Base-by-base conservation (phyloP, 2,113 vertebrate species). In the Anser brachyrhynchus region DNA sequence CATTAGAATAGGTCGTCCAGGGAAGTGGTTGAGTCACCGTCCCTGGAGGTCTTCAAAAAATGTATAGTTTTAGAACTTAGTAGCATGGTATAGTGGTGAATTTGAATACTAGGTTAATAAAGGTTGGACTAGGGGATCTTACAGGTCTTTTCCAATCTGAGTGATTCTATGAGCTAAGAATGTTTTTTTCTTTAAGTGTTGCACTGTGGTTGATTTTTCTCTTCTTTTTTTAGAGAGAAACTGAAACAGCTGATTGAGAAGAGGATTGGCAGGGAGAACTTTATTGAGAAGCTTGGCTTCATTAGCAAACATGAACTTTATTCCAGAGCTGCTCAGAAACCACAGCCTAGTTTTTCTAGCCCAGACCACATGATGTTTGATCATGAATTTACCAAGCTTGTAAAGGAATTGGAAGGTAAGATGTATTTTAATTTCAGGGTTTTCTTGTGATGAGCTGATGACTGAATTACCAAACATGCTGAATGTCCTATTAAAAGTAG, bases 281-380 rank as follows among this genome's bases (percentile, higher is more conserved):
- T 99, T 92, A 98, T 99, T 57, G 99, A 99, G 97, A 99, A 99
- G 96, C 98, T 99, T 44, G 98, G 99, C 90, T 99, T 99, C 96
- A 99, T 99, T 97, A 99, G 98, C 93, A 99, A 99, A 87, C 99
- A 99, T 5, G 99, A 99, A 92, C 97, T 99, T 64, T 99, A 99
- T 96, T 99, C 99, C 2, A 98, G 99, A 87, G 99, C 99, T 3
- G 99, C 98, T 55, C 99, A 99, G 97, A 99, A 99, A 96, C 99
- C 99, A 0, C 99, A 99, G 96, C 99, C 99, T 1, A 97, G 98
- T 80, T 99, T 99, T 89, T 98, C 98, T 12, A 98, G 98, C 89
- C 99, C 99, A 16, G 99, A 99, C 62, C 98, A 99, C 96, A 99
- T 99, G 99, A 98, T 99, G 97, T 99, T 99, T 65, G 99, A 99